A percentile compares a stretch with the other conserved stretches of the same genome.
phyloP scores from a whole-genome alignment of 2,888 invertebrate genomes.

The Drosophila melanosoma region DNA sequence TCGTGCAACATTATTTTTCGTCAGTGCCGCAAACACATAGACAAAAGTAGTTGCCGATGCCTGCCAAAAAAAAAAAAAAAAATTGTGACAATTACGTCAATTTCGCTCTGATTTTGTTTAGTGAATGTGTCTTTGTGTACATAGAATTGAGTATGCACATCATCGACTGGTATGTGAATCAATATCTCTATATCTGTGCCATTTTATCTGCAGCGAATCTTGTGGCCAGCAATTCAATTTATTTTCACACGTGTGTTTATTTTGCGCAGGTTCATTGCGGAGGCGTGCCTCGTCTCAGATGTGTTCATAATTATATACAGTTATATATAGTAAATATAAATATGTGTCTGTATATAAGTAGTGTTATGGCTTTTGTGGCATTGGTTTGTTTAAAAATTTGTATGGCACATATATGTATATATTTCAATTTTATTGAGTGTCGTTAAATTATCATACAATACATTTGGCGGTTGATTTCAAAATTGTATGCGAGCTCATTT shows the following conservation, averaged over 20 bases:
- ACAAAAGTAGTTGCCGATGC: constrained; percentile 28
- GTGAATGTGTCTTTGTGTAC: constrained; percentile 17
- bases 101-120: constrained; percentile 70
- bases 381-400: constrained; percentile 61
- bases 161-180: constrained; percentile 1
- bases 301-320: constrained; percentile 6
- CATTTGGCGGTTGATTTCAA: constrained; percentile 46
- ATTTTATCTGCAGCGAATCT: constrained; percentile 68
- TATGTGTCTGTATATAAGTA: constrained; percentile 35
- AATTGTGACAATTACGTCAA: constrained; percentile 77
- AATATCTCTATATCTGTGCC: constrained; percentile 23
- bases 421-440: constrained; percentile 59
- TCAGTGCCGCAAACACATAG: constrained; percentile 15
- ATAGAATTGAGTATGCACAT: neutral
- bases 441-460: constrained; percentile 66
- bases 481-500: constrained; percentile 8
- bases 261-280: constrained; percentile 56
- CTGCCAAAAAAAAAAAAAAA: constrained; percentile 26
- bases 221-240: constrained; percentile 63
- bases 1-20: constrained; percentile 19
- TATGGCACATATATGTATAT: constrained; percentile 28
- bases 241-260: constrained; percentile 77
- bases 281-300: constrained; percentile 46
- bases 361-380: constrained; percentile 78
- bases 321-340: constrained; percentile 25